Percentiles rank a stretch among this genome's conserved stretches.
Evolutionary conservation across 1,140 invertebrate species (phyloP).

Genomic region (Drosophila burlai): DNA sequence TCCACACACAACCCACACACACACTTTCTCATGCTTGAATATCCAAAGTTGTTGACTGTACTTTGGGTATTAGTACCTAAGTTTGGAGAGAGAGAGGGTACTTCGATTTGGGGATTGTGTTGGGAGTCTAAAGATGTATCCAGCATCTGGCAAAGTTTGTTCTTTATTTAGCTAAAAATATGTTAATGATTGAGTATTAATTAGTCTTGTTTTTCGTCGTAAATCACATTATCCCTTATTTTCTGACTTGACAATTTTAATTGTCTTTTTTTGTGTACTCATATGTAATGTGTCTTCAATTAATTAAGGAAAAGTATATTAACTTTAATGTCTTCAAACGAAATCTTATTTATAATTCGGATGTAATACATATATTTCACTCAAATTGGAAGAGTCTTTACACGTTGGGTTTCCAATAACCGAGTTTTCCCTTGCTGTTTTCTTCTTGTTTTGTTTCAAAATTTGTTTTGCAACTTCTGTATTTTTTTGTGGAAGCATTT

Average conservation of each 20-base stretch:
- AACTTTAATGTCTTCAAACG: neutral
- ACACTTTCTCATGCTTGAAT: conserved; percentile 11
- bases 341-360: neutral
- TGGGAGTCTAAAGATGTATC: neutral
- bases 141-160: neutral
- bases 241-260: no score
- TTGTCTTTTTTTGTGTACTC: no score
- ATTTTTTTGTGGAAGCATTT: conserved; percentile 26
- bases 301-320: no score
- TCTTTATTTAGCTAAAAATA: neutral
- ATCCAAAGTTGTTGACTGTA: conserved; percentile 51
- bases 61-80: conserved; percentile 45
- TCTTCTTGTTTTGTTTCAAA: conserved; percentile 69
- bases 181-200: neutral
- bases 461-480: conserved; percentile 54
- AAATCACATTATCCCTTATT: neutral
- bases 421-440: conserved; percentile 3
- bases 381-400: neutral
- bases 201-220: neutral
- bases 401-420: neutral
- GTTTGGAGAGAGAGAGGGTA: conserved; percentile 1
- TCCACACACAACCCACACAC: conserved; percentile 8
- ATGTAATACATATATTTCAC: neutral
- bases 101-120: neutral
- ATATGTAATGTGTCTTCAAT: neutral